Evolutionary conservation across 2,888 invertebrate genomes (phyloP).

Genomic region (Sisyra nigra): DNA sequence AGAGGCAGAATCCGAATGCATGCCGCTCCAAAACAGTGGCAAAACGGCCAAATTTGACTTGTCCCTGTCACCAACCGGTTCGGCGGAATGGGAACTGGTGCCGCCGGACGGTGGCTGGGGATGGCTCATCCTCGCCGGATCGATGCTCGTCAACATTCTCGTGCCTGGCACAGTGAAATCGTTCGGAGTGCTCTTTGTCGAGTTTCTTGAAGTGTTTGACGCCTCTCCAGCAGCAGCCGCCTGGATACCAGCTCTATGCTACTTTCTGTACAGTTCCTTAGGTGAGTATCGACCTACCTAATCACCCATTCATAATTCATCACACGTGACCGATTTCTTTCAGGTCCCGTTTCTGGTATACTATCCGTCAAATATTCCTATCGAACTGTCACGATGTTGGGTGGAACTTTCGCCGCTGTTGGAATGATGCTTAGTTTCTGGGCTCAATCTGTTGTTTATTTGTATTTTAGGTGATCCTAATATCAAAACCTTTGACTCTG

Average conservation of each 20-base stretch:
- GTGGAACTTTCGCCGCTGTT: conserved; percentile 63
- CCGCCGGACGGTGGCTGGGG: conserved; percentile 80
- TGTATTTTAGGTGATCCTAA: conserved; percentile 76
- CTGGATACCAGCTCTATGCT: conserved; percentile 76
- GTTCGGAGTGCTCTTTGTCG: conserved; percentile 70
- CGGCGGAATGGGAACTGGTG: conserved; percentile 43
- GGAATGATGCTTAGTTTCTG: conserved; percentile 75
- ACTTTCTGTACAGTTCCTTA: conserved; percentile 75
- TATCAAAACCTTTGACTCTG: too few relatives aligned
- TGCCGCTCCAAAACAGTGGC: background rate
- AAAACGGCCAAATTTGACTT: conserved; percentile 1
- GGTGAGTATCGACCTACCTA: conserved; percentile 33
- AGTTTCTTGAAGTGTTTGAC: conserved; percentile 64
- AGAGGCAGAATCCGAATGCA: background rate
- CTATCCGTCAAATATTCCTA: conserved; percentile 73
- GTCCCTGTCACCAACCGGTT: background rate
- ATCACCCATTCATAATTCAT: background rate
- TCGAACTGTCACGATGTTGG: conserved; percentile 65
- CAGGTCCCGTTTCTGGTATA: conserved; percentile 75
- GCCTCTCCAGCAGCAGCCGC: conserved; percentile 56
- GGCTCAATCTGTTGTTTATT: conserved; percentile 59
- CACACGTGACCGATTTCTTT: conserved; percentile 16
- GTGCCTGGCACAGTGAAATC: conserved; percentile 80
- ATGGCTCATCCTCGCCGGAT: conserved; percentile 57
- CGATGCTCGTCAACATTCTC: conserved; percentile 68